Evolutionary conservation across 2,113 vertebrate genomes (phyloP).

Genomic region (Anarhynchus alexandrinus): DNA sequence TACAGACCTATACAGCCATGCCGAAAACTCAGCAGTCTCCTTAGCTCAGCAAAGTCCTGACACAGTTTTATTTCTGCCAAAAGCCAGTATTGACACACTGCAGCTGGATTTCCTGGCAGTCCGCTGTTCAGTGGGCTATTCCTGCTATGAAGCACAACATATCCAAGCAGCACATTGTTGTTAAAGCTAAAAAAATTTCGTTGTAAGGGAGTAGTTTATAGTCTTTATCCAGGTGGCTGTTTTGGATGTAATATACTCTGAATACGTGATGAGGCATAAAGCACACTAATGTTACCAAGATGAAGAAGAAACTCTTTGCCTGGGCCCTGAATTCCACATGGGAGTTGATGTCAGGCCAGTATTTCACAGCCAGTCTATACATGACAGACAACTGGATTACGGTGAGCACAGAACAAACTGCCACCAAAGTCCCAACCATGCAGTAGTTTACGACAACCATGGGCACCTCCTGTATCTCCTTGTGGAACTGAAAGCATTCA

Average conservation of each 20-base stretch:
- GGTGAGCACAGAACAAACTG: conserved; percentile 14
- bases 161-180: conserved; percentile 67
- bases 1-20: not conserved
- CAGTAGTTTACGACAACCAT: conserved; percentile 5
- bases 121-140: conserved; percentile 26
- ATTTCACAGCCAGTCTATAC: conserved; percentile 3
- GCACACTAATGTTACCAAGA: conserved; percentile 57
- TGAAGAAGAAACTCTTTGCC: conserved; percentile 70
- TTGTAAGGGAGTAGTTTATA: conserved; percentile 51
- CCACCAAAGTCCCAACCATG: conserved; percentile 16
- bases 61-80: not conserved
- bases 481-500: conserved; percentile 66
- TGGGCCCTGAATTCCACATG: conserved; percentile 68
- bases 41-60: not conserved
- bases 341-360: conserved; percentile 47
- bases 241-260: conserved; percentile 59
- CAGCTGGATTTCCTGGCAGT: not conserved
- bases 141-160: conserved; percentile 67
- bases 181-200: conserved; percentile 65
- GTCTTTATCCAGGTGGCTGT: not conserved
- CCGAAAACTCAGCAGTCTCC: not conserved
- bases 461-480: not conserved
- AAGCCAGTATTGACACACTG: not conserved
- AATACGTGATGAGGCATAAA: conserved; percentile 70
- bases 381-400: conserved; percentile 38